Percentiles rank a stretch among this genome's conserved stretches.
Conservation (phyloP, 1,140 invertebrate species). For the Zaprionus kolodkinae region DNA sequence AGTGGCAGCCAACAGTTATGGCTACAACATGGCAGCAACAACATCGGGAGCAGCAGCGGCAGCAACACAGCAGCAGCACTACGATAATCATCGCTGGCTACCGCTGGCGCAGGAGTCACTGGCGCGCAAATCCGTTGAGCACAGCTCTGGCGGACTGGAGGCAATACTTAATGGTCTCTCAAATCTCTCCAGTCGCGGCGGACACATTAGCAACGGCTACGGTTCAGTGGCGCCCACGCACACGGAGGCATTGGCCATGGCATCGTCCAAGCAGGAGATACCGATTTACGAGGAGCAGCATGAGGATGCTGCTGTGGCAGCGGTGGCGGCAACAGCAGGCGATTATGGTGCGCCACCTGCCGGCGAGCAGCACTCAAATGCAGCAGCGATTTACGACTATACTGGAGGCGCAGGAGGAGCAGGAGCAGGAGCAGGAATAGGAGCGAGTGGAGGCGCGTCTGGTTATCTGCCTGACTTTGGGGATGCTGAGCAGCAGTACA, state of each 20-base stretch:
- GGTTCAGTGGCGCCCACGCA: conserved; percentile 68
- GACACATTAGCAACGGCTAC: conserved; percentile 75
- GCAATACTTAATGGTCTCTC: conserved; percentile 74
- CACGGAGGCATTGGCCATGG: conserved; percentile 57
- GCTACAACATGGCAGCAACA: conserved; percentile 37
- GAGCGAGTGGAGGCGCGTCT: conserved; percentile 18
- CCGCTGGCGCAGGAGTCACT: conserved; percentile 46
- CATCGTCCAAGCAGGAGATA: conserved; percentile 75
- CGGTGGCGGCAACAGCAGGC: conserved; percentile 54
- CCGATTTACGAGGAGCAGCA: conserved; percentile 82
- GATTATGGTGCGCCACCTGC: conserved; percentile 34
- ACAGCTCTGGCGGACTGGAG: conserved; percentile 36
- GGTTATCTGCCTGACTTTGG: conserved; percentile 30
- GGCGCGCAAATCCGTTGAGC: conserved; percentile 36
- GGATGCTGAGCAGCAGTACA: conserved; percentile 39
- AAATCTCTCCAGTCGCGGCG: conserved; percentile 74
- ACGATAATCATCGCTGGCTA: conserved; percentile 70
- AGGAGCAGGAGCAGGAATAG: conserved; percentile 10
- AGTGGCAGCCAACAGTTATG: conserved; percentile 48
- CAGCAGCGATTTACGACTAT: conserved; percentile 68
- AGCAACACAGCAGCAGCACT: conserved; percentile 15
- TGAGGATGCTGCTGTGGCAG: conserved; percentile 73
- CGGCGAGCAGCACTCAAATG: conserved; percentile 45
- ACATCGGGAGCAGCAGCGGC: conserved; percentile 10
- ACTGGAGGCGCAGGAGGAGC: conserved; percentile 42